phyloP scores from a whole-genome alignment of 2,888 invertebrate species.

The Pheosia tremula region DNA sequence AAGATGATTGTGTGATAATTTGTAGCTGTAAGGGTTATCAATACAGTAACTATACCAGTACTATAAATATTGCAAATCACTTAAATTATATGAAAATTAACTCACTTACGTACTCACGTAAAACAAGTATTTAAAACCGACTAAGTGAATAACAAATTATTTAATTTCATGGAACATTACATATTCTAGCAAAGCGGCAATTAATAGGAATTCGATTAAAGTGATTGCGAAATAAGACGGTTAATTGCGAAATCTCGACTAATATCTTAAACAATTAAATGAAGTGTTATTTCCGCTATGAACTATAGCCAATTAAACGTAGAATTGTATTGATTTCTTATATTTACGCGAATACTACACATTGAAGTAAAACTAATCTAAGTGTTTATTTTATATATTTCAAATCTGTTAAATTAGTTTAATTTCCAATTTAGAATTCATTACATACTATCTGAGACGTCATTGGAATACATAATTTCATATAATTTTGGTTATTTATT shows the following conservation, averaged over 20 bases:
- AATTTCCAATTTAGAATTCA: no score
- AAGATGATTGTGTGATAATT: no score
- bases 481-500: not conserved
- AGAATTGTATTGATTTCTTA: not conserved
- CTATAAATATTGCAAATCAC: not conserved
- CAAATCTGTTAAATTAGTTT: no score
- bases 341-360: no score
- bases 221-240: not conserved
- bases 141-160: not conserved
- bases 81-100: not conserved
- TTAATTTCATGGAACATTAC: not conserved
- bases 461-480: not conserved
- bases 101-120: not conserved
- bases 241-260: not conserved
- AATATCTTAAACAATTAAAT: not conserved
- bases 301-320: not conserved
- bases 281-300: not conserved
- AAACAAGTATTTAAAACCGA: not conserved
- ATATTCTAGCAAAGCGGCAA: not conserved
- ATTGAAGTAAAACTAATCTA: no score
- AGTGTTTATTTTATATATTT: no score
- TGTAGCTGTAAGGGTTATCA: not conserved
- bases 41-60: not conserved
- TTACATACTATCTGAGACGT: slow-evolving; percentile 9
- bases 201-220: no score